phyloP scores from a whole-genome alignment of 2,888 invertebrate genomes.

The Trissoscelio sp. region DNA sequence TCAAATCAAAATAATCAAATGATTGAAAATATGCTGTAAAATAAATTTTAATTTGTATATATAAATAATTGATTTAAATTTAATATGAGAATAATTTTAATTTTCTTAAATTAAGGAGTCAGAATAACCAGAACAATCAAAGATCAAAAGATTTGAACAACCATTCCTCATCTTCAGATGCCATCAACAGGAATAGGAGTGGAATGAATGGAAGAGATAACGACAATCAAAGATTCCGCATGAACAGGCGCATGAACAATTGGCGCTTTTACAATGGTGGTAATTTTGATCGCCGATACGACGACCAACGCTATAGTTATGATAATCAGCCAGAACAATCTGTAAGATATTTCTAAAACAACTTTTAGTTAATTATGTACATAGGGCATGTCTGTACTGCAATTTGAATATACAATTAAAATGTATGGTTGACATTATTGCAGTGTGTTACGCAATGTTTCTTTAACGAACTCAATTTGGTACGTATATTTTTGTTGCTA shows the following conservation, averaged over 20 bases:
- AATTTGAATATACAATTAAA: constrained; percentile 21
- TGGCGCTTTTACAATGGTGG: constrained; percentile 43
- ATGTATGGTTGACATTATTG: constrained; percentile 54
- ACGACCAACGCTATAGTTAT: constrained; percentile 45
- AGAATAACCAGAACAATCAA: constrained; percentile 54
- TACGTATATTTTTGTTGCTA: constrained; percentile 78
- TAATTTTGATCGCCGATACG: constrained; percentile 42
- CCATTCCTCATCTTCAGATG: constrained; percentile 30
- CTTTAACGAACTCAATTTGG: constrained; percentile 88
- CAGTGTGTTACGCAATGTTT: constrained; percentile 88
- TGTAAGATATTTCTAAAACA: constrained; percentile 65
- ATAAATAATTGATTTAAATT: no score
- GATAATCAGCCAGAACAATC: constrained; percentile 69
- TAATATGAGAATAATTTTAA: no score
- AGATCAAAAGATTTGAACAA: constrained; percentile 41
- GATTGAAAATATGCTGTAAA: no score
- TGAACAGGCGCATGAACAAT: constrained; percentile 44
- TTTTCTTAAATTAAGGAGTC: no score
- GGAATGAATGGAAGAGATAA: constrained; percentile 45
- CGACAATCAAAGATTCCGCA: constrained; percentile 44
- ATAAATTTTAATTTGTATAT: no score
- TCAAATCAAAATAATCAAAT: background rate
- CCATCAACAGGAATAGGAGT: constrained; percentile 41
- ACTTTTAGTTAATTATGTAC: background rate
- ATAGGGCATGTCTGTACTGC: constrained; percentile 8